Evolutionary conservation across 2,797 vertebrate species (phyloP).

Genomic region (Cirrhinus molitorella): DNA sequence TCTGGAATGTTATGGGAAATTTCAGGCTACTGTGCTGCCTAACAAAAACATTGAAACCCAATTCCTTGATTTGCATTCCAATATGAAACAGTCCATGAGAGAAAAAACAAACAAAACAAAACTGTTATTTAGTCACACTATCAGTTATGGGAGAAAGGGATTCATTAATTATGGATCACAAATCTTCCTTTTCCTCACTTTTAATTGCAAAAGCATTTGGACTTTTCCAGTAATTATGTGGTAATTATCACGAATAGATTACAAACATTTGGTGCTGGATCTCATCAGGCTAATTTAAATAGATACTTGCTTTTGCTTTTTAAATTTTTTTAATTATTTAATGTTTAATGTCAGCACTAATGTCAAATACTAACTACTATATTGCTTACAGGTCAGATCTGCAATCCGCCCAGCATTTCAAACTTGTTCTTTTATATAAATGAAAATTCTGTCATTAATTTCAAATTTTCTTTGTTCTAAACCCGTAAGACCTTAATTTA

Average conservation of each 20-base stretch:
- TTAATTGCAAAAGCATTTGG: conserved; percentile 43
- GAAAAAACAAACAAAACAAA: not conserved
- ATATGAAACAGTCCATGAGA: conserved; percentile 27
- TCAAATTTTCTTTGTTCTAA: no score
- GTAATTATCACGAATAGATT: conserved; percentile 41
- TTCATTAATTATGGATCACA: conserved; percentile 50
- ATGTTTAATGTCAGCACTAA: conserved; percentile 12
- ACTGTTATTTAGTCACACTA: conserved; percentile 48
- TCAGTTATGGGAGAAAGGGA: conserved; percentile 37
- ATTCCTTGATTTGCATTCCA: conserved; percentile 48
- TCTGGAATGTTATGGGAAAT: conserved; percentile 53
- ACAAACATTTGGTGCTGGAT: conserved; percentile 16
- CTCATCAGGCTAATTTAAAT: conserved; percentile 23
- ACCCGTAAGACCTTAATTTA: no score
- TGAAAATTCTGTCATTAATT: no score
- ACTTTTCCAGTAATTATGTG: conserved; percentile 55
- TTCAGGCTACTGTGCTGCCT: conserved; percentile 30
- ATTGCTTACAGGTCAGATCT: not conserved
- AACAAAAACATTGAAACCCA: conserved; percentile 50
- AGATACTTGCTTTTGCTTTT: not conserved
- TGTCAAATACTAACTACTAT: not conserved
- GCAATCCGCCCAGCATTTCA: not conserved
- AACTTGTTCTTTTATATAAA: not conserved
- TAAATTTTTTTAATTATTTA: not conserved
- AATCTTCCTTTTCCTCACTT: conserved; percentile 35